Evolutionary conservation across 2,888 invertebrate species (phyloP), one percentile per base, ranked within the genome.

Genomic region (Epinotia brunnichana): DNA sequence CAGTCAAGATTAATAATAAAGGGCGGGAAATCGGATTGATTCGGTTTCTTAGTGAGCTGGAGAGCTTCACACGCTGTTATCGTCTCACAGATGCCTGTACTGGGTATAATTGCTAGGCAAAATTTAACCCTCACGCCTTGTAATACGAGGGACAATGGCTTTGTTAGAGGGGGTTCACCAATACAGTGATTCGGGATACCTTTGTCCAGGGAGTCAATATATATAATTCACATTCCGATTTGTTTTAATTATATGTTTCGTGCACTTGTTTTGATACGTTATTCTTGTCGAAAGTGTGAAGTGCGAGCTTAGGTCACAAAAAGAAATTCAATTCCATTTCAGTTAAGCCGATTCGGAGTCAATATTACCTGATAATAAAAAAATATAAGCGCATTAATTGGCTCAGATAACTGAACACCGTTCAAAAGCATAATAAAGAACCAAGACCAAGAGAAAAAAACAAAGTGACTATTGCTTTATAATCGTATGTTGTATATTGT

Each of bases 1-100:
- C 68, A 63, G 57, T 69, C 74, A 51, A 70, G 74, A 74, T 76
- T 76, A 76, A 73, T 74, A 76, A 75, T 74, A 70, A 70, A 74
- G 44, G 69, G 66, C 63, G 24, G 75, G 73, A 69, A 68, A 76
- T 74, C 74, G 71, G 76, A 76, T 77, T 75, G 74, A 73, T 66
- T 60, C 51, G 60, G 66, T 13, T 59, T 19, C 51, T 29, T 44
- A 21, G 56, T 39, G 48, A 11, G 35, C 21, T 21, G 19, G 29
- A 61, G 66, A 44, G 71, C 56, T 67, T 72, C 61, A 56, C 72
- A 56, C 53, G 62, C 51, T 35, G 63, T 62, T 69, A 63, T 60
- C 29, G 19, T 48, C 48, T 59, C 9, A 51, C 35, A 2, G 7
- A 13, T 51, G 17, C 29, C 9, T 56, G 44, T 19, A 11, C 29